These are phyloP conservation scores for Amyelois transitella DNA, from an alignment of 1,140 invertebrate species.

Conservation along the genomic window DNA sequence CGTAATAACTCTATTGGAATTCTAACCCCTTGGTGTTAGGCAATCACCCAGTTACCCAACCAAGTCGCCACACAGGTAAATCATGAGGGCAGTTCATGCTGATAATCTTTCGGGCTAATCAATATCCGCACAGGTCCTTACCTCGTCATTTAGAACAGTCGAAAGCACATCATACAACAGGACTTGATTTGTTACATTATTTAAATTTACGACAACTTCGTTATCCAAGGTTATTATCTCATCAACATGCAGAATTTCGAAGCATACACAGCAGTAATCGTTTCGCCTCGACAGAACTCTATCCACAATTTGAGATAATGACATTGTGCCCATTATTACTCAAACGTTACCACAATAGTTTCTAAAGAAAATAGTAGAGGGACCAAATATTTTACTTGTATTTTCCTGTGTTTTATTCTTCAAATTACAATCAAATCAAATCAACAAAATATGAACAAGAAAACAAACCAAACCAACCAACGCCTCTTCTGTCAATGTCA, in stretches of 20 bases:
- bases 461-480: no score
- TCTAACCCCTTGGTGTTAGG: no score
- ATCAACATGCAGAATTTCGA: not conserved
- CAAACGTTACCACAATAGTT: no score
- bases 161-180: not conserved
- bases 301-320: not conserved
- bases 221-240: not conserved
- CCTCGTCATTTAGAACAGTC: constrained; percentile 30
- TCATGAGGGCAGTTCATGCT: not conserved
- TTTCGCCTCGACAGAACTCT: constrained; percentile 15
- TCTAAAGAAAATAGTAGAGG: no score
- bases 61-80: not conserved
- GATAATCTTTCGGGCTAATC: no score
- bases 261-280: constrained; percentile 26
- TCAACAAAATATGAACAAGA: no score
- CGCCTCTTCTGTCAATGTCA: no score
- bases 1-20: no score
- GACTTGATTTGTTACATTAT: not conserved
- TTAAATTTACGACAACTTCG: constrained; percentile 4
- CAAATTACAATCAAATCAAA: no score
- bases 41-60: no score
- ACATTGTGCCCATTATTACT: not conserved
- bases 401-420: no score
- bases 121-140: constrained; percentile 6
- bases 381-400: no score